Base-by-base conservation (phyloP, 2,888 invertebrate genomes). In the Trachelus tabidus region DNA sequence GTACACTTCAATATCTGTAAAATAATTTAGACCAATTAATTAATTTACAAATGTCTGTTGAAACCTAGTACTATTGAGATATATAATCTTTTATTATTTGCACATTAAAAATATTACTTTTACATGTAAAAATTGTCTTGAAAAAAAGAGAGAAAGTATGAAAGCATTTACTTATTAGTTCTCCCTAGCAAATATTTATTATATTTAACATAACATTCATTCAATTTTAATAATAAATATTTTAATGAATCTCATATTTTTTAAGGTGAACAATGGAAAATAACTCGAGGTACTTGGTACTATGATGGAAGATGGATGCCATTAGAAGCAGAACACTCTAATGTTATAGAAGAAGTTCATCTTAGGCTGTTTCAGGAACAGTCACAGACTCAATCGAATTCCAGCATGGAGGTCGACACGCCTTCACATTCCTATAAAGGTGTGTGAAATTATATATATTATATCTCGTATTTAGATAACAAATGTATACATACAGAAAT, bases 281-380 rank as follows among this genome's bases (percentile, higher is more conserved):
- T 95, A 76, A 92, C 93, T 85, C 90, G 95, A 83, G 95, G 95
- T 1, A 93, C 93, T 0, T 95, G 95, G 95, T 95, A 95, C 89
- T 93, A 94, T 83, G 94, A 94, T 82, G 93, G 93, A 68, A 93
- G 93, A 68, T 94, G 94, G 94, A 94, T 94, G 87, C 95, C 95
- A 1, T 86, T 95, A 73, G 94, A 94, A 79, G 91, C 92, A 74
- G 92, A 93, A 23, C 92, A 93, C 83, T 93, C 94, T 9, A 92
- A 93, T 83, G 92, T 93, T 73, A 92, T 95, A 78, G 95, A 95
- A 89, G 91, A 92, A 33, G 93, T 93, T 81, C 95, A 95, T 90
- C 88, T 95, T 78, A 91, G 91, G 76, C 91, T 93, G 77, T 95
- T 94, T 87, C 89, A 88, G 81, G 90, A 87, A 79, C 87, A 87